Percentiles rank a stretch among this genome's conserved stretches.
These are phyloP conservation scores for Prosapia bicincta DNA, from an alignment of 2,888 invertebrate species.

Conservation along the genomic window DNA sequence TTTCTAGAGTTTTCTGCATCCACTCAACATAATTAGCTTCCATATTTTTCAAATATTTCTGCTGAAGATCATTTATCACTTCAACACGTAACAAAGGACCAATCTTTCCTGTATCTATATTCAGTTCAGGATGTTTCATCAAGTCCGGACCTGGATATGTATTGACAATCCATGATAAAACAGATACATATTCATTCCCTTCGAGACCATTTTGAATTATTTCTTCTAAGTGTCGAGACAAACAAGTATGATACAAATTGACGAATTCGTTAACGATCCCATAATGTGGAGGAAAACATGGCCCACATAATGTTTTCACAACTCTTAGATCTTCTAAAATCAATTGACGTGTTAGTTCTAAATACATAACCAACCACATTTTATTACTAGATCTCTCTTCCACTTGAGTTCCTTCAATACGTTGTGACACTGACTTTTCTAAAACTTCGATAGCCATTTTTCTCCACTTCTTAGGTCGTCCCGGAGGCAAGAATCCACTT, in stretches of 20 bases:
- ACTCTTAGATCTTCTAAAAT: constrained; percentile 89
- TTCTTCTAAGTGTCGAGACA: constrained; percentile 82
- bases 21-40: constrained; percentile 89
- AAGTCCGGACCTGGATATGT: constrained; percentile 86
- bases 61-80: constrained; percentile 72
- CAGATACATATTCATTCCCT: constrained; percentile 94
- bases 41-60: constrained; percentile 76
- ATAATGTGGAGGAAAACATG: constrained; percentile 94
- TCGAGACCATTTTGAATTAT: constrained; percentile 84
- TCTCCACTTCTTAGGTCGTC: constrained; percentile 90
- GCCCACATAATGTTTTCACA: constrained; percentile 83
- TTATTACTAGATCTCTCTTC: constrained; percentile 89
- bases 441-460: constrained; percentile 79
- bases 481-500: constrained; percentile 62
- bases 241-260: constrained; percentile 86
- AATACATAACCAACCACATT: constrained; percentile 92
- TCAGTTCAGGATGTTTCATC: constrained; percentile 83
- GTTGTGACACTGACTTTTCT: constrained; percentile 71
- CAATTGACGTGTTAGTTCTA: constrained; percentile 82
- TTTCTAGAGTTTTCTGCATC: constrained; percentile 90
- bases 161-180: constrained; percentile 89
- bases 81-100: constrained; percentile 74
- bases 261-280: constrained; percentile 90
- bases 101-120: constrained; percentile 64
- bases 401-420: constrained; percentile 92